Conservation (phyloP, 2,113 vertebrate genomes). For the Seriola dumerili region DNA sequence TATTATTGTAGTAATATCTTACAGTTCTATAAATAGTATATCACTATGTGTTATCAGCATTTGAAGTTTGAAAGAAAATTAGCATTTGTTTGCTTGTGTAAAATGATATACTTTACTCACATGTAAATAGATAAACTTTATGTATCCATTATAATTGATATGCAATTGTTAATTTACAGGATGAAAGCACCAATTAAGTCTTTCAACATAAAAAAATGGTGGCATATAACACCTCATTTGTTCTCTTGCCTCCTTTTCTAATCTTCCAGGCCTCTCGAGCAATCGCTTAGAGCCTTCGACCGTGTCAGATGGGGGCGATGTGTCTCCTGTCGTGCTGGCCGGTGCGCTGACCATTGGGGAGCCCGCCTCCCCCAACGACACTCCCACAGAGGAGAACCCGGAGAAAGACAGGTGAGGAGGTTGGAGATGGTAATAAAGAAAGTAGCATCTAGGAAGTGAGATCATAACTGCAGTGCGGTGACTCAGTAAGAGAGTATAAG, state of each 20-base stretch:
- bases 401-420: constrained; percentile 89
- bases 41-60: not conserved
- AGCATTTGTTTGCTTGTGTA: not conserved
- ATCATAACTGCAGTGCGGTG: constrained; percentile 11
- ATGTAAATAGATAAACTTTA: not conserved
- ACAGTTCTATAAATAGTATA: not conserved
- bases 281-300: constrained; percentile 72
- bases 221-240: not conserved
- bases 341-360: constrained; percentile 59
- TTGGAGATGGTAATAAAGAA: not conserved
- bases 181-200: not conserved
- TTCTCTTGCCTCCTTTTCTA: not conserved
- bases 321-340: constrained; percentile 61
- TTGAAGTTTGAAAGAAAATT: too few relatives aligned
- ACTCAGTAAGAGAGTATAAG: constrained; percentile 1
- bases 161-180: not conserved
- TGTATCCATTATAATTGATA: not conserved
- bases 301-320: constrained; percentile 68
- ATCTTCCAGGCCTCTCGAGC: constrained; percentile 64
- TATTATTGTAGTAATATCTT: not conserved
- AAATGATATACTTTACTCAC: too few relatives aligned
- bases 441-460: not conserved
- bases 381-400: constrained; percentile 80
- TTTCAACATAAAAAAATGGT: not conserved
- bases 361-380: constrained; percentile 65